These are phyloP conservation scores for Pogonus chalceus DNA, from an alignment of 1,140 invertebrate genomes.

Conservation along the genomic window DNA sequence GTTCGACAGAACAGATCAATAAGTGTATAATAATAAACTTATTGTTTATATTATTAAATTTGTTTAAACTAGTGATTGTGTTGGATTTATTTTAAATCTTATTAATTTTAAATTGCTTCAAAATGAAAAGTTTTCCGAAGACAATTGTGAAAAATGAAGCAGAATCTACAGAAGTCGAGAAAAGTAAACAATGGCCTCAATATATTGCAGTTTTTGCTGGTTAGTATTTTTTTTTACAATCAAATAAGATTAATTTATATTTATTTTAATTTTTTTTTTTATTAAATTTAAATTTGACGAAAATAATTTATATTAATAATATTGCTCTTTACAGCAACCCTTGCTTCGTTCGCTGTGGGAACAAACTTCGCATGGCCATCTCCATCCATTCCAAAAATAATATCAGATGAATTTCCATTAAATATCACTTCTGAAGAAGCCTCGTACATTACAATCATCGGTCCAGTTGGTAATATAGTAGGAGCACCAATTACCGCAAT, in stretches of 20 bases:
- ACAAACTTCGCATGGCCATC: constrained; percentile 42
- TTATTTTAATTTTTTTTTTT: too few species aligned
- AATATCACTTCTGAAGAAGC: constrained; percentile 20
- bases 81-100: not conserved
- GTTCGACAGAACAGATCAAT: not conserved
- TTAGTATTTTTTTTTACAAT: not conserved
- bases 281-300: too few species aligned
- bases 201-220: not conserved
- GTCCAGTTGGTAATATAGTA: constrained; percentile 57
- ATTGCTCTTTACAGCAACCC: constrained; percentile 11
- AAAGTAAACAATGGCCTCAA: not conserved
- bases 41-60: not conserved
- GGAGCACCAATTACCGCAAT: constrained; percentile 74
- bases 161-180: not conserved
- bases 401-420: constrained; percentile 22
- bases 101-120: not conserved
- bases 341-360: constrained; percentile 23
- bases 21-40: not conserved
- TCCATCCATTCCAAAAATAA: constrained; percentile 36
- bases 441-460: constrained; percentile 24
- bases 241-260: too few species aligned
- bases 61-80: not conserved
- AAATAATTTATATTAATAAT: too few species aligned
- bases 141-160: not conserved
- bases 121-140: not conserved